Evolutionary conservation across 2,888 invertebrate species (phyloP), one percentile per base, ranked within the genome.

Genomic region (Andricus quercusramuli): DNA sequence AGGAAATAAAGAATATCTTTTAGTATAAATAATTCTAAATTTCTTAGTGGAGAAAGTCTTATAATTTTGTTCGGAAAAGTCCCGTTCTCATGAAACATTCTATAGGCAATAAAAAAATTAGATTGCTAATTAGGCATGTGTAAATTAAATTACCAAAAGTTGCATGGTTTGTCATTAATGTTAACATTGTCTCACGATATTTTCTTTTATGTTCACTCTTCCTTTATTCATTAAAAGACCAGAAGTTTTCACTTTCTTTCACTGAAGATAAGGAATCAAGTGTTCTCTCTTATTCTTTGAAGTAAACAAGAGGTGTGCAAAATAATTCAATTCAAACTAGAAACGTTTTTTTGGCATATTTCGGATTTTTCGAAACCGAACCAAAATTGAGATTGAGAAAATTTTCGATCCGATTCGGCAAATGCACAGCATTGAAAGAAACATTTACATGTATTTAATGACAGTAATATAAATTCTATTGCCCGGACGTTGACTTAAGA

Each of bases 241-340:
- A 51, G 51, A 70, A 70, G 47, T 47, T 29, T 70, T 51, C 70
- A 70, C 70, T 70, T 70, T 51, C 70, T 68, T 68, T n/a, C 17
- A 56, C 51, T 29, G 1, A 20, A 25, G 51, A 70, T 70, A 70
- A 70, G 51, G 29, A 70, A 17, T 47, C 6, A 70, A 70, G 17
- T 47, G 37, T 37, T 37, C 37, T 37, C 37, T 9, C 9, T 9
- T 37, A 37, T 37, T 37, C 8, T 22, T 22, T 13, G 9, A 13
- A 22, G 8, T 3, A 62, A 62, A 22, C 11, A 44, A 15, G 13
- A 44, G 44, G 44, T 15, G 13, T 44, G 44, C 13, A 44, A 44
- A 44, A 44, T 13, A 13, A 44, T 13, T 13, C 13, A 15, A 44
- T 44, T 15, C 13, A 0, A 37, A 8, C 37, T 4, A 44, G 44